Conservation (phyloP, 2,797 vertebrate genomes). For the Chelmon rostratus region DNA sequence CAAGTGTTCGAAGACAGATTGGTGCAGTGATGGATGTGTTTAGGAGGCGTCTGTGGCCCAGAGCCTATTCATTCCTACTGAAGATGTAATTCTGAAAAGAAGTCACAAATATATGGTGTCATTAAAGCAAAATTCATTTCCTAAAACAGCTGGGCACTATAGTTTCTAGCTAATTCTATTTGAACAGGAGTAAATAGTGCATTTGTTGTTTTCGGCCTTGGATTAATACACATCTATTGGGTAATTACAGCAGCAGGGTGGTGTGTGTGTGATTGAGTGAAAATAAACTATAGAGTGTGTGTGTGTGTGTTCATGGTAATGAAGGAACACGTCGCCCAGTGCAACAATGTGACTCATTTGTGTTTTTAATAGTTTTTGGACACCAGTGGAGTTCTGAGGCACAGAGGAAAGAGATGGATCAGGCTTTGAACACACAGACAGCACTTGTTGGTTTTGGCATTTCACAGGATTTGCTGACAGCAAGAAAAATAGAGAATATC, state of each 20-base stretch:
- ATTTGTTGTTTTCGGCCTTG: not conserved
- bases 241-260: not conserved
- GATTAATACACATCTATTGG: not conserved
- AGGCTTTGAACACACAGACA: not conserved
- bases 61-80: not conserved
- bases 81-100: not conserved
- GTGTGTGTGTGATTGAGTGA: conserved; percentile 7
- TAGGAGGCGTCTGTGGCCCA: not conserved
- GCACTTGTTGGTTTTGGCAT: not conserved
- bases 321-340: conserved; percentile 5
- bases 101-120: not conserved
- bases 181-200: not conserved
- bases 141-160: not conserved
- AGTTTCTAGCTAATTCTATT: not conserved
- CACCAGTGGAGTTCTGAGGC: not conserved
- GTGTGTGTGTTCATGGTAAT: conserved; percentile 19
- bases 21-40: not conserved
- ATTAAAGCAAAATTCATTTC: not conserved
- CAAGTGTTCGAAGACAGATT: not conserved
- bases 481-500: not conserved
- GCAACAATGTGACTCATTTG: conserved; percentile 11
- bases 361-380: conserved; percentile 20
- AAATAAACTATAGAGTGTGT: conserved; percentile 19
- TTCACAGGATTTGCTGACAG: conserved; percentile 1
- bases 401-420: not conserved